Evolutionary conservation across 2,797 vertebrate species (phyloP).

Genomic region (Anisognathus igniventris): DNA sequence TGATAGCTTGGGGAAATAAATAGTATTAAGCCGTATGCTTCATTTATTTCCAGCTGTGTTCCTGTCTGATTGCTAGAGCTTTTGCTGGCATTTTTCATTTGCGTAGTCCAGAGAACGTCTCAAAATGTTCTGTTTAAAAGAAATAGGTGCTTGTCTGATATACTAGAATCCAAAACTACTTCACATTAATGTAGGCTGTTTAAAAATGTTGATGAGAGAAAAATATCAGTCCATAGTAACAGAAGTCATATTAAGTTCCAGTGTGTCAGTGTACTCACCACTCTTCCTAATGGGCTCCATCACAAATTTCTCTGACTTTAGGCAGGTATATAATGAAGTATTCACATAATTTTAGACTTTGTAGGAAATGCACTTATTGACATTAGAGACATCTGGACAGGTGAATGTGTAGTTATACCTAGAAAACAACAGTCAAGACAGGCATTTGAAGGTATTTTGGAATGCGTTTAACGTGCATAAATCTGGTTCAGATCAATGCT

Average conservation of each 20-base stretch:
- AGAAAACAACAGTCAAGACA: neutral
- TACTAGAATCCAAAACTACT: neutral
- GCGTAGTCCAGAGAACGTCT: neutral
- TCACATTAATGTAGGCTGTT: neutral
- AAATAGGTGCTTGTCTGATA: neutral
- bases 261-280: neutral
- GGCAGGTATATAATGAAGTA: neutral
- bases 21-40: neutral
- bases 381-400: neutral
- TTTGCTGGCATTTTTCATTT: neutral
- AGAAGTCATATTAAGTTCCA: neutral
- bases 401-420: neutral
- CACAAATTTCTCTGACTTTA: neutral
- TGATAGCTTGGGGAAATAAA: neutral
- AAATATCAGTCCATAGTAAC: neutral
- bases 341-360: neutral
- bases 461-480: neutral
- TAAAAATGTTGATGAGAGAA: neutral
- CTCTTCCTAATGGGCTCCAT: neutral
- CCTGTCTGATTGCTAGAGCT: neutral
- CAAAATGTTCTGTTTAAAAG: neutral
- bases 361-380: neutral
- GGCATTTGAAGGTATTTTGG: neutral
- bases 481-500: neutral
- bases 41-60: neutral